Conservation (phyloP, 2,113 vertebrate genomes). For the Apus apus region DNA sequence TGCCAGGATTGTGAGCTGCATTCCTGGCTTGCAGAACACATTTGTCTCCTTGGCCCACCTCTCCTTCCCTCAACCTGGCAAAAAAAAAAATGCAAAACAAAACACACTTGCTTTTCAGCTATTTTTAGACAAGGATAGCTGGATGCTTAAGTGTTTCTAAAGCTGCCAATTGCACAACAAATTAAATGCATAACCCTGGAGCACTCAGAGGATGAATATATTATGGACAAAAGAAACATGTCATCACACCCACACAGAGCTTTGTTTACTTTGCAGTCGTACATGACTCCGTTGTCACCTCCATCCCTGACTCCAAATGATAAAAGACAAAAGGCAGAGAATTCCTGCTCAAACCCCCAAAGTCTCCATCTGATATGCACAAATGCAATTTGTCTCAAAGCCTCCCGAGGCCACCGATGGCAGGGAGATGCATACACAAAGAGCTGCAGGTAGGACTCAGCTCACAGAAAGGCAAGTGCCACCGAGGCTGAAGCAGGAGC, state of each 20-base stretch:
- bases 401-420: neutral
- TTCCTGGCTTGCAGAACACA: neutral
- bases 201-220: conserved; percentile 61
- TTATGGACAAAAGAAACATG: conserved; percentile 66
- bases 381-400: conserved; percentile 27
- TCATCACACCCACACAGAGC: conserved; percentile 53
- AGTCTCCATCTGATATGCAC: conserved; percentile 45
- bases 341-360: conserved; percentile 23
- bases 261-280: conserved; percentile 62
- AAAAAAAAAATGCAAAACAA: neutral
- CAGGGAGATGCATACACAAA: conserved; percentile 14
- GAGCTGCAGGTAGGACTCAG: neutral
- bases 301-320: conserved; percentile 36
- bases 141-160: conserved; percentile 29
- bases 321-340: conserved; percentile 63
- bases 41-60: neutral
- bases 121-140: conserved; percentile 48
- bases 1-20: no score
- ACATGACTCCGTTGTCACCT: conserved; percentile 50
- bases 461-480: neutral
- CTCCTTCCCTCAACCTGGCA: neutral
- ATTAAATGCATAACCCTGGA: conserved; percentile 68
- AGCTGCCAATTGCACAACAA: conserved; percentile 62
- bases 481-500: neutral
- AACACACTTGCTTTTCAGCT: neutral